phyloP scores from a whole-genome alignment of 2,888 invertebrate genomes.

The Argynnis bischoffii region DNA sequence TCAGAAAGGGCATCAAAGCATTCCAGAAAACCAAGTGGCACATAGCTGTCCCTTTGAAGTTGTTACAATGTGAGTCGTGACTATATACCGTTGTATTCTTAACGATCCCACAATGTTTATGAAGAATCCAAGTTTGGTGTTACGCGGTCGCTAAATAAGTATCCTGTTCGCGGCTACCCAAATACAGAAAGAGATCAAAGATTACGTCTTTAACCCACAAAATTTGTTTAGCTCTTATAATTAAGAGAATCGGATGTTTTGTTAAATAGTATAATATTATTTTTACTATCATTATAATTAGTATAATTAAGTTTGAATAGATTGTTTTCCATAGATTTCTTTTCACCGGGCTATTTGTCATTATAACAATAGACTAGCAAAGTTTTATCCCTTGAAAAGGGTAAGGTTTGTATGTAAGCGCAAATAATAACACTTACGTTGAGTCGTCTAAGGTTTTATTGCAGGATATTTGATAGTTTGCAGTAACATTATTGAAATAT shows the following conservation, averaged over 20 bases:
- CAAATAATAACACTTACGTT: neutral
- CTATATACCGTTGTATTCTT: slow-evolving; percentile 46
- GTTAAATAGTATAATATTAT: slow-evolving; percentile 3
- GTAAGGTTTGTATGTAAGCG: no score
- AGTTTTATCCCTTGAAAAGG: no score
- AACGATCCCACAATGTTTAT: slow-evolving; percentile 46
- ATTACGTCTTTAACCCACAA: slow-evolving; percentile 1
- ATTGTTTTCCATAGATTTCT: no score
- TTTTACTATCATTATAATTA: neutral
- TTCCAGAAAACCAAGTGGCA: slow-evolving; percentile 17
- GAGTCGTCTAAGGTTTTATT: neutral
- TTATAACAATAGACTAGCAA: no score
- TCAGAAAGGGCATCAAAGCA: slow-evolving; percentile 16
- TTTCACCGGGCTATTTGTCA: no score
- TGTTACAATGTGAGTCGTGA: slow-evolving; percentile 63
- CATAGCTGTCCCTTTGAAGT: slow-evolving; percentile 53
- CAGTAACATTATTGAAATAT: neutral
- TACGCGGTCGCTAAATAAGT: slow-evolving; percentile 37
- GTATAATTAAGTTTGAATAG: neutral
- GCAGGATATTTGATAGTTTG: neutral
- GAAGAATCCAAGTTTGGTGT: slow-evolving; percentile 41
- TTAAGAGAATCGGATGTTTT: neutral
- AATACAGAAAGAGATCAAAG: slow-evolving; percentile 30
- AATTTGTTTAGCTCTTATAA: neutral
- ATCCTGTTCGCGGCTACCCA: slow-evolving; percentile 37